These are phyloP conservation scores for Oxyscelio sp. DNA, from an alignment of 2,888 invertebrate genomes.

Conservation along the genomic window DNA sequence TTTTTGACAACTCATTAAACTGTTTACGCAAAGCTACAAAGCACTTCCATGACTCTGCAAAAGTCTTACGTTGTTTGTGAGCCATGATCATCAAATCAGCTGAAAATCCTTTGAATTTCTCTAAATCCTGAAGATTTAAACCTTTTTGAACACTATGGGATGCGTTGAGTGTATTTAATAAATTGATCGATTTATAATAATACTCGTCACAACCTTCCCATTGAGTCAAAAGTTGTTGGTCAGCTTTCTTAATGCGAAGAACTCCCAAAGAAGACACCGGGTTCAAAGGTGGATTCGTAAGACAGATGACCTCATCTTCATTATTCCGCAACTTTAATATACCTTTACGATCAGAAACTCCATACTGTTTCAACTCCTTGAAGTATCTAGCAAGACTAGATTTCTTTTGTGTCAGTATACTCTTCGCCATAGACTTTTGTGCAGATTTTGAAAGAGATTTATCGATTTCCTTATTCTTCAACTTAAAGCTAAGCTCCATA, in stretches of 20 bases:
- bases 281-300: slow-evolving; percentile 92
- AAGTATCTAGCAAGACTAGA: slow-evolving; percentile 96
- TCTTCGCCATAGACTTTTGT: slow-evolving; percentile 94
- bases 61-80: slow-evolving; percentile 91
- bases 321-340: slow-evolving; percentile 88
- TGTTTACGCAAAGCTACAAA: slow-evolving; percentile 80
- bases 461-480: slow-evolving; percentile 91
- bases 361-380: slow-evolving; percentile 92
- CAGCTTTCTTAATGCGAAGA: slow-evolving; percentile 86
- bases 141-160: slow-evolving; percentile 93
- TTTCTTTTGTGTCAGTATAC: slow-evolving; percentile 95
- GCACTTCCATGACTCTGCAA: slow-evolving; percentile 89
- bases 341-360: slow-evolving; percentile 95
- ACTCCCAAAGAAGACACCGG: slow-evolving; percentile 90
- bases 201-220: slow-evolving; percentile 94
- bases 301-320: slow-evolving; percentile 90
- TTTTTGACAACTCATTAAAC: slow-evolving; percentile 79
- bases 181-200: slow-evolving; percentile 92
- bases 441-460: slow-evolving; percentile 90
- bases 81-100: slow-evolving; percentile 93
- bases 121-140: slow-evolving; percentile 94
- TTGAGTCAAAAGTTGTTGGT: slow-evolving; percentile 89
- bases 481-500: slow-evolving; percentile 91
- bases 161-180: slow-evolving; percentile 91
- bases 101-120: slow-evolving; percentile 95